Base-by-base conservation (phyloP, 2,888 invertebrate species). In the Drosophila bunnanda region DNA sequence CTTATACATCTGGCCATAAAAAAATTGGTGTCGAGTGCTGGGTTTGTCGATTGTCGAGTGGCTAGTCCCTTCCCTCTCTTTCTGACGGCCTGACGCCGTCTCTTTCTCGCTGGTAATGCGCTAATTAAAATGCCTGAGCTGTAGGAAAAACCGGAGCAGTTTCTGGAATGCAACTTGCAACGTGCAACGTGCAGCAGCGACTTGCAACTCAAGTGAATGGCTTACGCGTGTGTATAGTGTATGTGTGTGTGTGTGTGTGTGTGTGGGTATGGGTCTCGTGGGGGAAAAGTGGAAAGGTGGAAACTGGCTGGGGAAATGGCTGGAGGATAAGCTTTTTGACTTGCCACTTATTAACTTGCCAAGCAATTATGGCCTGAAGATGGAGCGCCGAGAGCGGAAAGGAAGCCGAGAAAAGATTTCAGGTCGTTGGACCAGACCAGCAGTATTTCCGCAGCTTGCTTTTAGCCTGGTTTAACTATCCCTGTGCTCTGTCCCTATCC, bases 101-200 rank as follows among this genome's bases (percentile, higher is more conserved):
- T 67, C 61, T 64, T 70, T 66, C 59, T 58, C 54, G 66, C 69
- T 75, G 77, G 77, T 76, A 75, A 72, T 83, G 83, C 75, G 81
- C 83, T 82, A 83, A 82, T 82, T 82, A 82, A 82, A 82, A 81
- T 81, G 62, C 71, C 74, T 61, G 59, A 54, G 65, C 52, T 59
- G 38, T 44, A 25, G 53, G 32, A 57, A 36, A 56, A 48, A 15
- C 13, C 30, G 5, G 34, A 60, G 52, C 50, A 41, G 25, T 50
- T 66, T 52, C 52, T 56, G 17, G 30, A 44, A 56, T 55, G 56
- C 44, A 41, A 30, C 36, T 28, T 28, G 61, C 66, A 32, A 53
- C 39, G 4, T 53, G 61, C 44, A 22, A 38, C 57, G 17, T 28
- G 25, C 25, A 28, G 44, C 44, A 36, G 36, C 36, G 44, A 44